A percentile compares a stretch with the other conserved stretches of the same genome.
These are phyloP conservation scores for Beroe forskalii DNA, from an alignment of 37 sponge, comb jelly and placozoan species.

Conservation along the genomic window DNA sequence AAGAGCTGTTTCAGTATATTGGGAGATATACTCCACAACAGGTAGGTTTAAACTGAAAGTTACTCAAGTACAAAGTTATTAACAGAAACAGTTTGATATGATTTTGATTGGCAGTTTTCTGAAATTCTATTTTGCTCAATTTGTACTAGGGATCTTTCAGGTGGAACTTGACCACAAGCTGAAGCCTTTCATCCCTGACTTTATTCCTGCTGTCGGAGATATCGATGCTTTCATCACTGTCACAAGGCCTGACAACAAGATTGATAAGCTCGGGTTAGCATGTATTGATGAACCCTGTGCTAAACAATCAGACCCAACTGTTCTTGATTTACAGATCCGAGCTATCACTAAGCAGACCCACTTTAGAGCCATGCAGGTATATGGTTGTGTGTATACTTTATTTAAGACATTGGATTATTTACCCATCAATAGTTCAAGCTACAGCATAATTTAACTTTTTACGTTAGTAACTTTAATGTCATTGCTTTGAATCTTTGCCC, in stretches of 20 bases:
- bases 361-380: slow-evolving; percentile 66
- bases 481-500: not conserved
- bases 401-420: too few species aligned
- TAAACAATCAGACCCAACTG: slow-evolving; percentile 94
- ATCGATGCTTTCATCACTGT: slow-evolving; percentile 98
- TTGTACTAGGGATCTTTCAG: too few species aligned
- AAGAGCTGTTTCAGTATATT: slow-evolving; percentile 93
- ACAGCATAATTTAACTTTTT: too few species aligned
- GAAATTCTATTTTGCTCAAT: too few species aligned
- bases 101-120: too few species aligned
- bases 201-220: slow-evolving; percentile 97
- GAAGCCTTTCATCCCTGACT: slow-evolving; percentile 95
- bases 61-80: too few species aligned
- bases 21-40: slow-evolving; percentile 66
- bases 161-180: slow-evolving; percentile 85
- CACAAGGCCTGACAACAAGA: slow-evolving; percentile 79
- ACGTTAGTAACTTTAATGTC: not conserved
- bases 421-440: too few species aligned
- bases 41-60: not conserved
- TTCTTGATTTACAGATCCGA: slow-evolving; percentile 91
- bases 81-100: too few species aligned
- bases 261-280: slow-evolving; percentile 76
- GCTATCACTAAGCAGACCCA: slow-evolving; percentile 83
- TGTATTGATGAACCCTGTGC: slow-evolving; percentile 92
- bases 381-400: too few species aligned